Evolutionary conservation across 2,888 invertebrate species (phyloP).

Genomic region (Selenia dentaria): DNA sequence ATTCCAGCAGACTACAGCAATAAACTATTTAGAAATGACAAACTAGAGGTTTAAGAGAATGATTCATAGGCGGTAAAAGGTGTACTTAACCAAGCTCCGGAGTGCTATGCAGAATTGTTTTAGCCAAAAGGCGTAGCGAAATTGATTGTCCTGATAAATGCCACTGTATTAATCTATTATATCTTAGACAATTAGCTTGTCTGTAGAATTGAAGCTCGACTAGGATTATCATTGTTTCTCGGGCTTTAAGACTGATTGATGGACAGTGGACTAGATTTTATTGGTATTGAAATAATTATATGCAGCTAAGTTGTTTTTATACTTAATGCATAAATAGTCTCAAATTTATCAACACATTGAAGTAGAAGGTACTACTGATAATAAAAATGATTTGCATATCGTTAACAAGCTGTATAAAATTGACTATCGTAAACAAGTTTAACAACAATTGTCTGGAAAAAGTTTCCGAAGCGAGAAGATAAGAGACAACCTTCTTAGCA

Average conservation of each 20-base stretch:
- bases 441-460: too few species aligned
- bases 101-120: constrained; percentile 8
- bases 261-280: constrained; percentile 4
- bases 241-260: constrained; percentile 37
- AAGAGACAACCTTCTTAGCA: constrained; percentile 44
- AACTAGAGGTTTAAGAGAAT: constrained; percentile 24
- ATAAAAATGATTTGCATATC: too few species aligned
- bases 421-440: too few species aligned
- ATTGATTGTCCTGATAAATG: constrained; percentile 14
- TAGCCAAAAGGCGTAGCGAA: constrained; percentile 4
- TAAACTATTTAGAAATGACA: constrained; percentile 31
- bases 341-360: too few species aligned
- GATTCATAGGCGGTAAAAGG: constrained; percentile 21
- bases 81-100: constrained; percentile 16
- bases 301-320: too few species aligned
- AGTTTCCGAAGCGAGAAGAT: constrained; percentile 43
- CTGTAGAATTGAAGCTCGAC: constrained; percentile 6
- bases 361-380: too few species aligned
- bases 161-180: too few species aligned
- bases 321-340: too few species aligned
- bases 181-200: constrained; percentile 10
- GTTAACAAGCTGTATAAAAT: too few species aligned
- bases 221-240: constrained; percentile 17
- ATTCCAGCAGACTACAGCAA: constrained; percentile 24
- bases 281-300: too few species aligned